Base-by-base conservation (phyloP, 2,888 invertebrate genomes). In the Dascillus cervinus region DNA sequence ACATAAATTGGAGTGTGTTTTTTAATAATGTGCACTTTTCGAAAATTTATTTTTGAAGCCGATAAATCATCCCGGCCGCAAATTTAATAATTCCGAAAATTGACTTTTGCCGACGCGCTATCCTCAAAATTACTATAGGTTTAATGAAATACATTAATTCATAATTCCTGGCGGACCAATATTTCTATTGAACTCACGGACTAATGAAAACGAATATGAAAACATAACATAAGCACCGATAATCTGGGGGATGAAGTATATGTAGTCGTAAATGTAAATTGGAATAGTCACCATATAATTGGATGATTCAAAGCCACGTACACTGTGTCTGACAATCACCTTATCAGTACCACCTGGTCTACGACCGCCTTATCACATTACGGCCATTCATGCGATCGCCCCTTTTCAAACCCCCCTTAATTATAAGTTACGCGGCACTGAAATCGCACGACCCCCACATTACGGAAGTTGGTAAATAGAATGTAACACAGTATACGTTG, bases 301-400 rank as follows among this genome's bases (percentile, higher is more conserved):
- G 39, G 39, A 36, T 33, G 39, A 41, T 41, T 41, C 41, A 41
- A 30, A 39, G 26, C 29, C 30, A 30, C 35, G 26, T 30, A 26
- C 31, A 29, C 32, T 32, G 32, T 12, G 29, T 33, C 35, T 37
- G 39, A 41, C 39, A 37, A 44, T 41, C 39, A 37, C 41, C 39
- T 41, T 41, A 44, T 44, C 44, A 40, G 31, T 42, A 26, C 38
- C 41, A 42, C 44, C 44, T 42, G 51, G 42, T 40, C 38, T 37
- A 39, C 28, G 30, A 33, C 38, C 37, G 34, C 41, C 43, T 46
- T 48, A 48, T 48, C 46, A 42, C 32, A 36, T 39, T 43, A 45
- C 41, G 29, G 21, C 41, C 41, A 38, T 43, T 41, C 43, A 40
- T 31, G 32, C 37, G 37, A 15, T 29, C 32, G 23, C 29, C 34